These are phyloP conservation scores for Ctenochaetus hawaiiensis DNA, from an alignment of 2,797 vertebrate genomes.

Conservation along the genomic window DNA sequence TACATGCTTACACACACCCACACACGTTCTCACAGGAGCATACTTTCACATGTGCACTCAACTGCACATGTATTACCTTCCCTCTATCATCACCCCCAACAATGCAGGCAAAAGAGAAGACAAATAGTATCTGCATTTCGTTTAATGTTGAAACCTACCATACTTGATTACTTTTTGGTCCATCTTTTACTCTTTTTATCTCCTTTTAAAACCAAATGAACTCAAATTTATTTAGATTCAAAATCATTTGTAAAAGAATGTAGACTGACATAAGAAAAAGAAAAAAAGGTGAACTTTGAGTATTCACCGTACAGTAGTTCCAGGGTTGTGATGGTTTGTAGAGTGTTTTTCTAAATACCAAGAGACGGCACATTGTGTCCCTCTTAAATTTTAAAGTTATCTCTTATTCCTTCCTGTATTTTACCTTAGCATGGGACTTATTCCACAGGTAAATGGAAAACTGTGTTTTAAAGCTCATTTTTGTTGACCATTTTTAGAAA, in stretches of 20 bases:
- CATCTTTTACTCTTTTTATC: background rate
- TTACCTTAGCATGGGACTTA: background rate
- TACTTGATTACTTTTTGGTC: background rate
- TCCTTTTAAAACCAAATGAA: background rate
- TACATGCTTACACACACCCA: constrained; percentile 3
- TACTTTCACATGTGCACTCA: constrained; percentile 19
- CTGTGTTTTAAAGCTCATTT: background rate
- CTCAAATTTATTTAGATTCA: background rate
- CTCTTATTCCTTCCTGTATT: constrained; percentile 1
- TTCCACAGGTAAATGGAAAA: constrained; percentile 5
- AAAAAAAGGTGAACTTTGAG: background rate
- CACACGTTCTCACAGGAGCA: constrained; percentile 1
- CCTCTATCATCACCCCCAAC: background rate
- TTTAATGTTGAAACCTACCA: background rate
- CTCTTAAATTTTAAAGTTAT: background rate
- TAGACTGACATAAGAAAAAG: background rate
- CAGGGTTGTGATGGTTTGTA: background rate
- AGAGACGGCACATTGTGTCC: constrained; percentile 47
- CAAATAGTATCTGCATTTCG: background rate
- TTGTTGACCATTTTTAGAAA: background rate
- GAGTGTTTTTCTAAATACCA: constrained; percentile 26
- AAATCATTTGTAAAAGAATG: background rate
- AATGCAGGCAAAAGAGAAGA: background rate
- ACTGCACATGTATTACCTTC: background rate
- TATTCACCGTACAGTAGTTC: background rate